Evolutionary conservation across 2,113 vertebrate species (phyloP).

Genomic region (Salvator merianae): DNA sequence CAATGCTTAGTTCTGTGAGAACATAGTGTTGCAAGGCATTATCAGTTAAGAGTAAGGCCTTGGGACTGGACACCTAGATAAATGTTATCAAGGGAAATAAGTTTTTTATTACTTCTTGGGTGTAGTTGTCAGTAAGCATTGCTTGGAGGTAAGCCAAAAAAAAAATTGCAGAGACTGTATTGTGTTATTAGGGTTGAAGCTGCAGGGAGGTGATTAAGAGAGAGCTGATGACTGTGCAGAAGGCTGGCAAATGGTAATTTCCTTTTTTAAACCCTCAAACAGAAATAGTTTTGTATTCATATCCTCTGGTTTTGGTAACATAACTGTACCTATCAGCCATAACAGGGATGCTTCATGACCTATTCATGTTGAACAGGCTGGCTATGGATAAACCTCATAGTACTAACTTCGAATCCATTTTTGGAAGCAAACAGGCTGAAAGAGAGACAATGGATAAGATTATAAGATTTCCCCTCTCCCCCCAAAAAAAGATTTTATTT

Average conservation of each 20-base stretch:
- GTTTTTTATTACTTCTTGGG: conserved; percentile 5
- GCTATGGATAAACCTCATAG: neutral
- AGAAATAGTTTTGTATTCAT: neutral
- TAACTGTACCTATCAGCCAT: neutral
- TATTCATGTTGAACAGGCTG: neutral
- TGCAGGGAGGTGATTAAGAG: neutral
- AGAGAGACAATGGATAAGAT: too few relatives aligned
- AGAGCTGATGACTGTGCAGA: accelerated
- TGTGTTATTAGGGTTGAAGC: neutral
- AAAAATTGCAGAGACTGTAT: conserved; percentile 34
- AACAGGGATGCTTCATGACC: neutral
- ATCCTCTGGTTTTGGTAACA: neutral
- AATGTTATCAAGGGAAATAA: conserved; percentile 32
- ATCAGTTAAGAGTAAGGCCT: neutral
- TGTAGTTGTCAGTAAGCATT: conserved; percentile 27
- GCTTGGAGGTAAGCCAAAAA: conserved; percentile 19
- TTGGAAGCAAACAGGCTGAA: neutral
- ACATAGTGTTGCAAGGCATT: neutral
- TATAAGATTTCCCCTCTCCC: too few relatives aligned
- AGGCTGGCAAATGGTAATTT: neutral
- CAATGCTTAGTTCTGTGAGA: neutral
- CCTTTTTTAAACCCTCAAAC: neutral
- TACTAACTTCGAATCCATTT: neutral
- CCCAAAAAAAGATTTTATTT: too few relatives aligned
- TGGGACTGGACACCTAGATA: conserved; percentile 28